A percentile compares a stretch with the other conserved stretches of the same genome.
Evolutionary conservation across 1,140 invertebrate genomes (phyloP).

Genomic region (Zaprionus vittiger): DNA sequence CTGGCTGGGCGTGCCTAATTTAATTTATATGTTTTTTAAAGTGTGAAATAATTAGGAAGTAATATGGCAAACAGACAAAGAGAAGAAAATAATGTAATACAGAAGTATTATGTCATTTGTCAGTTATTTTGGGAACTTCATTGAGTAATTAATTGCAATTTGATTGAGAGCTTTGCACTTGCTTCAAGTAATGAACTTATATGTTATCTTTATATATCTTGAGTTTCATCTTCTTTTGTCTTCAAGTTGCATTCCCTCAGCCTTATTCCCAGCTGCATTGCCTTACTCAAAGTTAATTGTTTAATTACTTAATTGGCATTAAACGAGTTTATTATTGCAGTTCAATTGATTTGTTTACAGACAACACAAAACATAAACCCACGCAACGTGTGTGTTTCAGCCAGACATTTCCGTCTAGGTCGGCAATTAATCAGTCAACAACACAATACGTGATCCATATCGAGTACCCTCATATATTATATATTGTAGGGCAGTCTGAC

Average conservation of each 20-base stretch:
- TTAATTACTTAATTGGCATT: constrained; percentile 47
- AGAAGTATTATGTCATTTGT: not conserved
- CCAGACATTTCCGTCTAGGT: constrained; percentile 48
- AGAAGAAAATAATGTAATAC: too few relatives aligned
- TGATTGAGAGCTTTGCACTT: not conserved
- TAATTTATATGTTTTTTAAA: constrained; percentile 38
- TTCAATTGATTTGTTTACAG: constrained; percentile 68
- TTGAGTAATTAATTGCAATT: not conserved
- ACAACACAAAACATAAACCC: constrained; percentile 42
- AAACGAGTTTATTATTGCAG: constrained; percentile 55
- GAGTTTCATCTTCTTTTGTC: not conserved
- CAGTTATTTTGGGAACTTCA: not conserved
- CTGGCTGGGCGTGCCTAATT: constrained; percentile 48
- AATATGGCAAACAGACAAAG: not conserved
- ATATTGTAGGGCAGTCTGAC: constrained; percentile 33
- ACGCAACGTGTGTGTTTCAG: constrained; percentile 46
- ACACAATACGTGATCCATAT: constrained; percentile 8
- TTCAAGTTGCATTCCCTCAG: not conserved
- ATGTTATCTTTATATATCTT: not conserved
- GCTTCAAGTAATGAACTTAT: not conserved
- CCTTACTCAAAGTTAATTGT: constrained; percentile 15
- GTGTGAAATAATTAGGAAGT: not conserved
- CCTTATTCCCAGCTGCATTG: not conserved
- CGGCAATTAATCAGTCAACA: constrained; percentile 57
- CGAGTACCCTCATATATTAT: not conserved